These are phyloP conservation scores for Leptothorax acervorum DNA, from an alignment of 2,888 invertebrate genomes.

Conservation along the genomic window DNA sequence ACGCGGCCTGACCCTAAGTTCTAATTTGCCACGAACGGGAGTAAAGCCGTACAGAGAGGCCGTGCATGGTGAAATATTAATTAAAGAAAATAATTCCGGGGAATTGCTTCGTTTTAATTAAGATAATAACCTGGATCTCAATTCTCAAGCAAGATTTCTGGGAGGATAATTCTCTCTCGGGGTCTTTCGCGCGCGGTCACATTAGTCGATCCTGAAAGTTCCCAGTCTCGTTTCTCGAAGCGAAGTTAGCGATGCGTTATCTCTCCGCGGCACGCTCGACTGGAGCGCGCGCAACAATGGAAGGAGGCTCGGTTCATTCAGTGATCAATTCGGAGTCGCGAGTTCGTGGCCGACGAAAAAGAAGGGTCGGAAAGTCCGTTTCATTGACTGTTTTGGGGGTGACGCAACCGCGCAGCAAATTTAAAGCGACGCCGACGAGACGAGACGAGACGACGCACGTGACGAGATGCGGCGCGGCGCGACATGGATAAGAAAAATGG, in stretches of 20 bases:
- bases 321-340: slow-evolving; percentile 49
- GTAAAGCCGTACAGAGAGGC: not conserved
- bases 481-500: slow-evolving; percentile 34
- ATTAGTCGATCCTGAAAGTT: slow-evolving; percentile 21
- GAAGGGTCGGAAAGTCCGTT: slow-evolving; percentile 5
- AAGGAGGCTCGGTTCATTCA: slow-evolving; percentile 63
- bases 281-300: slow-evolving; percentile 69
- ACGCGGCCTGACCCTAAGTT: not conserved
- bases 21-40: slow-evolving; percentile 14
- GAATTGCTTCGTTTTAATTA: slow-evolving; percentile 23
- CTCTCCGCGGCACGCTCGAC: slow-evolving; percentile 56
- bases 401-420: slow-evolving; percentile 31
- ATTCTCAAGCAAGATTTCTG: not conserved
- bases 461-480: not conserved
- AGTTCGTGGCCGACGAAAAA: not conserved
- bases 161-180: not conserved
- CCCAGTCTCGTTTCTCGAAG: slow-evolving; percentile 16
- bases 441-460: not conserved
- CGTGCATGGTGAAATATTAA: slow-evolving; percentile 16
- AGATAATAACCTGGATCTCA: slow-evolving; percentile 7
- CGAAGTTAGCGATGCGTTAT: slow-evolving; percentile 33
- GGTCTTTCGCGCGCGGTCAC: not conserved
- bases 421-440: slow-evolving; percentile 25
- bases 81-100: slow-evolving; percentile 23
- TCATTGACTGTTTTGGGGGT: slow-evolving; percentile 15